Evolutionary conservation across 2,888 invertebrate genomes (phyloP).

Genomic region (Exephanes ischioxanthus): DNA sequence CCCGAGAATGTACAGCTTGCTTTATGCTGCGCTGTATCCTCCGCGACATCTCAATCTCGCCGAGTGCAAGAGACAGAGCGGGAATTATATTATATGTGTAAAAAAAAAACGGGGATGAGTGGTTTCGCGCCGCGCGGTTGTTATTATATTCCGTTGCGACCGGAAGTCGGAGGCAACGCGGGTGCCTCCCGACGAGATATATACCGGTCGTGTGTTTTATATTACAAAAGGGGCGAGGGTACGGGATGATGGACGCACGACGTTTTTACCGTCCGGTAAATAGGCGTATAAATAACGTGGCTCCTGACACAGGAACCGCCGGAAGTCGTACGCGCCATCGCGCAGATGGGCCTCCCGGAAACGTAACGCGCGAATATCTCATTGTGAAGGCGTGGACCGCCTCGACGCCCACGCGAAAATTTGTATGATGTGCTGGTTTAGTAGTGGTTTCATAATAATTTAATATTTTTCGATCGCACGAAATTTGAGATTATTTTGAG

Average conservation of each 20-base stretch:
- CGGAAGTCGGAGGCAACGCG: slow-evolving; percentile 70
- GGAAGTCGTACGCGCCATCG: slow-evolving; percentile 63
- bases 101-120: slow-evolving; percentile 35
- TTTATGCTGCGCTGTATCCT: slow-evolving; percentile 19
- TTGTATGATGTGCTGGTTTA: neutral
- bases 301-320: slow-evolving; percentile 49
- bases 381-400: slow-evolving; percentile 54
- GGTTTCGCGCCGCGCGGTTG: slow-evolving; percentile 40
- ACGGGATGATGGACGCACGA: slow-evolving; percentile 40
- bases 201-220: slow-evolving; percentile 31
- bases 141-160: slow-evolving; percentile 56
- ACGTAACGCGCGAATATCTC: slow-evolving; percentile 46
- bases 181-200: slow-evolving; percentile 55
- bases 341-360: slow-evolving; percentile 55
- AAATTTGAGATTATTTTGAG: too few species aligned
- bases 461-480: too few species aligned
- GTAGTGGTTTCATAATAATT: neutral
- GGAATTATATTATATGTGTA: slow-evolving; percentile 27
- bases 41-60: slow-evolving; percentile 54
- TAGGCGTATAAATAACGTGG: slow-evolving; percentile 66
- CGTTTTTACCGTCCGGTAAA: slow-evolving; percentile 54
- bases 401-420: slow-evolving; percentile 42
- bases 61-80: slow-evolving; percentile 31
- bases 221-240: slow-evolving; percentile 31
- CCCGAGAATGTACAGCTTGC: slow-evolving; percentile 19